Percentiles rank a stretch among this genome's conserved stretches.
phyloP scores from a whole-genome alignment of 1,140 invertebrate species.

The Acyrthosiphon pisum region DNA sequence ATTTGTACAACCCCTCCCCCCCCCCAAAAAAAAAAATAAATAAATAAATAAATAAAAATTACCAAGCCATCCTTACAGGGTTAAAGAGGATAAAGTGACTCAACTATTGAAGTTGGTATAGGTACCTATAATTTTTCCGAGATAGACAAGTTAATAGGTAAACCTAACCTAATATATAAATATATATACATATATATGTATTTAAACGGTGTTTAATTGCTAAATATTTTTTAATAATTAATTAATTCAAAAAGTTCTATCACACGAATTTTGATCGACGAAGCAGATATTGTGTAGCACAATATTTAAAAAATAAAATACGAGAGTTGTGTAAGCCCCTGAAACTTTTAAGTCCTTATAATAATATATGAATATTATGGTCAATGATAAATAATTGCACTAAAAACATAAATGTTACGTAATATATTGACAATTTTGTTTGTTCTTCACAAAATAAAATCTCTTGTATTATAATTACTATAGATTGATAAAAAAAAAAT shows the following conservation, averaged over 20 bases:
- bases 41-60: no score
- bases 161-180: not conserved
- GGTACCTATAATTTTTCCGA: not conserved
- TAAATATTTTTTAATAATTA: not conserved
- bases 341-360: not conserved
- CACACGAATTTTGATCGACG: not conserved
- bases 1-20: no score
- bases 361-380: not conserved
- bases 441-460: not conserved
- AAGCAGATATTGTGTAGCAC: not conserved
- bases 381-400: not conserved
- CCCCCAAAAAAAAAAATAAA: not conserved
- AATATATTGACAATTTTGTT: not conserved
- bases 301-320: not conserved
- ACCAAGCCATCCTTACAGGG: not conserved
- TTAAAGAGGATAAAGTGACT: not conserved
- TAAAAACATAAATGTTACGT: not conserved
- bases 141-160: not conserved
- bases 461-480: not conserved
- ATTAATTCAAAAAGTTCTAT: not conserved
- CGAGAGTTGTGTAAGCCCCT: not conserved
- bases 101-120: not conserved
- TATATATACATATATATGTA: not conserved
- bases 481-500: not conserved
- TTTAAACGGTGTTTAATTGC: not conserved